Base-by-base conservation (phyloP, 2,797 vertebrate genomes). In the Craterocephalus amniculus region DNA sequence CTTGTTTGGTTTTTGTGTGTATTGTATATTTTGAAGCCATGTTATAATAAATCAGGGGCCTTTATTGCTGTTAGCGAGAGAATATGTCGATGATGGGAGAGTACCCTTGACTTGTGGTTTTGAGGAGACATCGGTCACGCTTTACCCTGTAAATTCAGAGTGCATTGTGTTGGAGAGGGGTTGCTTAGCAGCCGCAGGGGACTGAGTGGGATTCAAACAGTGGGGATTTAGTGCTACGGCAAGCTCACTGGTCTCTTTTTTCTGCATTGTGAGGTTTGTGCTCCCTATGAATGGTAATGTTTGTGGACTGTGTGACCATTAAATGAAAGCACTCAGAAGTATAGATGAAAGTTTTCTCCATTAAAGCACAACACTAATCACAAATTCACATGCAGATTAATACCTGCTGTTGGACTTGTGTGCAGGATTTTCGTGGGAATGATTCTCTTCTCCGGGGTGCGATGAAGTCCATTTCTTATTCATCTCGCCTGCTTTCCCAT, bases 181-280 rank as follows among this genome's bases (percentile, higher is more conserved):
- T 95, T 95, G 94, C 94, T 94, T 93, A 93, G 94, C 94, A 94
- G 93, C 93, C 80, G 83, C 81, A 48, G 64, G 89, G 85, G 87
- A 90, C 87, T 85, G 90, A 92, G 92, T 92, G 89, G 90, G 91
- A 94, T 92, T 92, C 88, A 92, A 91, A 92, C 87, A 83, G 83
- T 85, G 78, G 87, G 83, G 90, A 91, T 90, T 91, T 86, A 74
- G 78, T 85, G 84, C 80, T 68, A 84, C 76, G 75, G 56, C 73
- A 55, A 83, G 70, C 70, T 75, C 63, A 55, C 79, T 83, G 85
- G 84, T 83, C 83, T 84, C 60, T 49, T 78, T 79, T 58, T 83
- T 70, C 66, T 79, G 22, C 71, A 58, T 83, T 86, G 43, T 63
- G 77, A 78, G 81, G 52, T 61, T 80, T 76, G 76, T 56, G 14